Evolutionary conservation across 2,888 invertebrate species (phyloP), one percentile per base, ranked within the genome.

Genomic region (Spisula solida): DNA sequence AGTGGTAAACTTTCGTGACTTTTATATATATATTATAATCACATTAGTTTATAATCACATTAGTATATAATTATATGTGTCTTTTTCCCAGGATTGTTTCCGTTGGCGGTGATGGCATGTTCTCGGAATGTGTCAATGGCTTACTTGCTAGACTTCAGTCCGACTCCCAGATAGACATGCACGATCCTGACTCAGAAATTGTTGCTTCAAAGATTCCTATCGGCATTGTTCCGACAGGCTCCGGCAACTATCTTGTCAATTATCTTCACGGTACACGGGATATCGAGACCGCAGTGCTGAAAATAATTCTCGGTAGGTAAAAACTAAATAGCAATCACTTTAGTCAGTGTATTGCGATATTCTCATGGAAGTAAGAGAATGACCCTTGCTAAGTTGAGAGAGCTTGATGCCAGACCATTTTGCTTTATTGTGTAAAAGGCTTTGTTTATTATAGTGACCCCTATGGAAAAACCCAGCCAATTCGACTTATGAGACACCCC

Each of bases 61-160:
- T n/a, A n/a, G n/a, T n/a, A n/a, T n/a, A n/a, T n/a, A n/a, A 5
- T 5, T 41, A 8, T 51, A 16, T 51, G 16, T 51, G 4, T 79
- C 48, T 34, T 79, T 92, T 29, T n/a, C n/a, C n/a, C 92, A 95
- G 95, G 5, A 92, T 95, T 51, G 93, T 95, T 14, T 92, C 94
- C 10, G 94, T 95, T 16, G 95, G 95, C 0, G 95, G 95, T 0
- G 95, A 95, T 87, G 95, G 95, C 0, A 90, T 94, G 87, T 95
- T 94, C 86, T 94, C 94, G n/a, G 95, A 95, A 79, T 93, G 94
- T 78, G 92, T 95, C 16, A 94, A 92, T 66, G 95, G 95, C 10
- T 90, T 95, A 20, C 84, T 94, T 14, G 41, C 88, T 14, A 84
- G 93, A 70, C 86, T 92, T 0, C 94, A 95, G 87, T 88, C 88